Evolutionary conservation across 1,140 invertebrate genomes (phyloP), one percentile per base, ranked within the genome.

Genomic region (Phthorimaea operculella): DNA sequence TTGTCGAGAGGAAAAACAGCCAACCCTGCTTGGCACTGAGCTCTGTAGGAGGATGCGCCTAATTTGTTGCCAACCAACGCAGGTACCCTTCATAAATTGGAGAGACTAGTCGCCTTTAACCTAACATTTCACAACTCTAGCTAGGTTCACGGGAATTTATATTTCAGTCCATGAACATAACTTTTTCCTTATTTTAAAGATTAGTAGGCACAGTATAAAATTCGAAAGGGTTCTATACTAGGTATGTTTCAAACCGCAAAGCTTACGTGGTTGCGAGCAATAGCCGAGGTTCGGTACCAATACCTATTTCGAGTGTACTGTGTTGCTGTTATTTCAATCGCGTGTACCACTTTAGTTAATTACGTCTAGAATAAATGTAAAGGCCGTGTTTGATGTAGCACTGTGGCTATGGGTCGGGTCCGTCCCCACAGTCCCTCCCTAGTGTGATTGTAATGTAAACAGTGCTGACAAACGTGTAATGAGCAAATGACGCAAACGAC

Each of bases 41-140:
- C 75, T 79, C 71, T 66, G 63, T 70, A 62, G 68, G 70, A 79
- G 77, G 79, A 80, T 76, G 70, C 66, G 55, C 57, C 64, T 72
- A 66, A 81, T 83, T 79, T 74, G 71, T 69, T 73, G 68, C 70
- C 70, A 74, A 63, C 64, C 54, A 15, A 16, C 36, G 36, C 36
- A 28, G 21, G 21, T 28, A 39, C 36, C 36, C n/a, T 39, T 39
- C 8, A 39, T 39, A 39, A 39, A 12, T 39, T 3, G n/a, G 10
- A 34, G 6, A 39, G 36, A 39, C 36, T 12, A 39, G 36, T 6
- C 36, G 36, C 36, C 36, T 39, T n/a, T n/a, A 39, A 39, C 36
- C 21, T 28, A 28, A 28, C 21, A 28, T 28, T 28, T 28, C 21
- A 28, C 21, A 28, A 28, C 21, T 28, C 21, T 28, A 4, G 21